Evolutionary conservation across 1,140 invertebrate genomes (phyloP), one percentile per base, ranked within the genome.

Genomic region (Xylocopa sonorina): DNA sequence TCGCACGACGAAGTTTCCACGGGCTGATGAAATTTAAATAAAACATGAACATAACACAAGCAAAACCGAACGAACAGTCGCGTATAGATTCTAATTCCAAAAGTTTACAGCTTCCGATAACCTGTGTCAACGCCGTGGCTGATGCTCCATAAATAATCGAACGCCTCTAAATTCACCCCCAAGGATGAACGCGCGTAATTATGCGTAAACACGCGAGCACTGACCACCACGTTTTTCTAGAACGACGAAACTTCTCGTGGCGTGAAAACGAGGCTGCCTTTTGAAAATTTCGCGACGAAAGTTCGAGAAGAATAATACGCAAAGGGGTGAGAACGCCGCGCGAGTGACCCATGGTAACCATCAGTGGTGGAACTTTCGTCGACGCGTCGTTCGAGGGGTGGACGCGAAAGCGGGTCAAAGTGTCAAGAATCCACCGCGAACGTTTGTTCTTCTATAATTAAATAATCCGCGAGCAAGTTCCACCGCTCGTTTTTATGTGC

Each of bases 61-160:
- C 16, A 32, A 14, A 24, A 43, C 29, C 24, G 10, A 6, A 12
- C 12, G n/a, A 58, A 58, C 55, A 58, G 46, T 46, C 38, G 21
- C 3, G 21, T 16, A 34, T 16, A 72, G 38, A 46, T 72, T 58
- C 27, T 58, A 41, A 60, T 72, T 72, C 60, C 12, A 21, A 0
- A 72, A 66, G 18, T 46, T 66, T 41, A 34, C 4, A 18, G 38
- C 7, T 1, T 5, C 41, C 29, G 53, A 32, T 46, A 60, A 43
- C 16, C 53, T 14, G 53, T 12, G n/a, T 34, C 29, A 10, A 12
- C 18, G 41, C 34, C 27, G 5, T 0, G 1, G 18, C 14, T n/a
- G 69, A 57, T 58, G n/a, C 41, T 46, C 38, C 16, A 32, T 72
- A 60, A 72, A 72, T 58, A 72, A 58, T 58, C 24, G 27, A 60